Evolutionary conservation across 2,797 vertebrate species (phyloP).

Genomic region (Clamator glandarius): DNA sequence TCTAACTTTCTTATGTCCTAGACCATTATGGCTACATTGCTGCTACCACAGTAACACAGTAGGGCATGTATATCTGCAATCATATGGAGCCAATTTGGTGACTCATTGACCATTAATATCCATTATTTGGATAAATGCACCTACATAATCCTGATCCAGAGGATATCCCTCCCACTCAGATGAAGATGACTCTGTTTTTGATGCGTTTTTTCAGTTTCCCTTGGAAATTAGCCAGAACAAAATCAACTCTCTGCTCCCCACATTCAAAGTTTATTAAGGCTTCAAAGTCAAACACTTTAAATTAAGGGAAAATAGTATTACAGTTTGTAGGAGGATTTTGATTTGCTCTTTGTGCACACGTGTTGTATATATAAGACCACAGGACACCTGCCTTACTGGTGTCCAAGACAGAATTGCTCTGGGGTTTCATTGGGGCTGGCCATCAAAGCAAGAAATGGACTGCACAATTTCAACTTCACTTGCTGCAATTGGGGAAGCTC

Average conservation of each 20-base stretch:
- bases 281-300: background rate
- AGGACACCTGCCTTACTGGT: background rate
- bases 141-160: background rate
- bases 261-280: background rate
- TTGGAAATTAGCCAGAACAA: background rate
- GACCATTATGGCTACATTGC: background rate
- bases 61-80: constrained; percentile 6
- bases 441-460: background rate
- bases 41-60: background rate
- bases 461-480: background rate
- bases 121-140: background rate
- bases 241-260: background rate
- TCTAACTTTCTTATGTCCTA: constrained; percentile 1
- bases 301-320: background rate
- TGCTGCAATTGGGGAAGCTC: background rate
- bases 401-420: background rate
- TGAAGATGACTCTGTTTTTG: background rate
- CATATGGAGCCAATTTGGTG: background rate
- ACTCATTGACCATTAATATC: constrained; percentile 21
- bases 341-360: background rate
- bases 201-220: background rate
- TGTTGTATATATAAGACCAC: background rate
- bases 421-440: background rate
- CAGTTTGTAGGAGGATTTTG: background rate
- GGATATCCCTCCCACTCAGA: background rate